phyloP scores from a whole-genome alignment of 2,113 vertebrate genomes.

The Narcine bancroftii region DNA sequence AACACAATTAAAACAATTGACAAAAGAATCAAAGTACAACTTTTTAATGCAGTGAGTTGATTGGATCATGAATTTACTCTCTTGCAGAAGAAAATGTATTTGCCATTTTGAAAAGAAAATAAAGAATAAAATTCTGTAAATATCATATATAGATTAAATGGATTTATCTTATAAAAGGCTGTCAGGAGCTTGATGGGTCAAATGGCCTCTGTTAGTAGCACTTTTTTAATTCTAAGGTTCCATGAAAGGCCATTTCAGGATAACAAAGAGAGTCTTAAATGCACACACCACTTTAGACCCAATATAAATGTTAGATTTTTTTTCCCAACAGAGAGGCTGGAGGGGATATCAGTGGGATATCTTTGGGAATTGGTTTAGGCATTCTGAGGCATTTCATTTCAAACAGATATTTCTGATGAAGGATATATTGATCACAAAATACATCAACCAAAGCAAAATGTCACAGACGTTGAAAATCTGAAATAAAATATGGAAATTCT shows the following conservation, averaged over 20 bases:
- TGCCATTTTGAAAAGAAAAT: too few relatives aligned
- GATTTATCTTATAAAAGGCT: too few relatives aligned
- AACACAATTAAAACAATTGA: too few relatives aligned
- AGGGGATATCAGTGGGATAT: neutral
- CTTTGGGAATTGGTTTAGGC: neutral
- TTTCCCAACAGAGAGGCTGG: neutral
- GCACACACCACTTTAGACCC: neutral
- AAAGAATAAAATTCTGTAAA: too few relatives aligned
- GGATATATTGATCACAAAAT: neutral
- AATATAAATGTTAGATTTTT: conserved; percentile 14
- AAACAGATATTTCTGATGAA: neutral
- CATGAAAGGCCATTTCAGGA: neutral
- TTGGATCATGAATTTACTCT: too few relatives aligned
- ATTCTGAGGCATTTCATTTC: neutral
- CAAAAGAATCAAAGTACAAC: too few relatives aligned
- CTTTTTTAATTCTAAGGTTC: neutral
- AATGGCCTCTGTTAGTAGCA: neutral
- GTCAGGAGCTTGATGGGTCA: too few relatives aligned
- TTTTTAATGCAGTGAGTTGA: too few relatives aligned
- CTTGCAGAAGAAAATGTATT: too few relatives aligned
- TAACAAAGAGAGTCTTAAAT: neutral
- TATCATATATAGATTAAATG: too few relatives aligned
- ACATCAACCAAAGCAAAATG: neutral
- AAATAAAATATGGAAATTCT: conserved; percentile 10
- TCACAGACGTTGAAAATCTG: neutral